Percentiles rank a stretch among this genome's conserved stretches.
These are phyloP conservation scores for Diadophis punctatus DNA, from an alignment of 2,113 vertebrate species.

Conservation along the genomic window DNA sequence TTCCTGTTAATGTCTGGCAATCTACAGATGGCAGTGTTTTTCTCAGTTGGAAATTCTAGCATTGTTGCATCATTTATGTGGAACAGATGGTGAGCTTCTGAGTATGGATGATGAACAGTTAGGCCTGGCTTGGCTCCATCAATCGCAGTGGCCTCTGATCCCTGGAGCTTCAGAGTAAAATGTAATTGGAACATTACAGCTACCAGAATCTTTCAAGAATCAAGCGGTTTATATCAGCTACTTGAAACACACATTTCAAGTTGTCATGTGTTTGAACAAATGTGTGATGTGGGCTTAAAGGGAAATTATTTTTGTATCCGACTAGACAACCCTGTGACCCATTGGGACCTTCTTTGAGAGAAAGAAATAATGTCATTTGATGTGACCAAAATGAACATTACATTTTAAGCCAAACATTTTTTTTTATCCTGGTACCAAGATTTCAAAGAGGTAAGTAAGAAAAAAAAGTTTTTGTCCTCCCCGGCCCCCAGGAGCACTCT, in stretches of 20 bases:
- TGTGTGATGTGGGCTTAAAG: background rate
- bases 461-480: too few species aligned
- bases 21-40: background rate
- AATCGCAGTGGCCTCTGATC: background rate
- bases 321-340: background rate
- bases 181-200: background rate
- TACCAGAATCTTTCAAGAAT: background rate
- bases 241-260: background rate
- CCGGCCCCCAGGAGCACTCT: too few species aligned
- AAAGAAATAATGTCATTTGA: background rate
- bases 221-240: background rate
- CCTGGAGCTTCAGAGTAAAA: fast-evolving
- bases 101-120: background rate
- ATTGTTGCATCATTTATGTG: constrained; percentile 30
- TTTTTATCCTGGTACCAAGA: too few species aligned
- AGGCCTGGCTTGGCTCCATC: background rate
- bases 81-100: constrained; percentile 23
- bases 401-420: background rate
- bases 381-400: background rate
- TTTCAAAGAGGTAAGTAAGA: too few species aligned
- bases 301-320: background rate
- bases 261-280: background rate
- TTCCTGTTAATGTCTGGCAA: background rate
- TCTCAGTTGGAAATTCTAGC: background rate
- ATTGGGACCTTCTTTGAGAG: background rate